A percentile compares a stretch with the other conserved stretches of the same genome.
Evolutionary conservation across 2,797 vertebrate genomes (phyloP).

Genomic region (Sarcophilus harrisii): DNA sequence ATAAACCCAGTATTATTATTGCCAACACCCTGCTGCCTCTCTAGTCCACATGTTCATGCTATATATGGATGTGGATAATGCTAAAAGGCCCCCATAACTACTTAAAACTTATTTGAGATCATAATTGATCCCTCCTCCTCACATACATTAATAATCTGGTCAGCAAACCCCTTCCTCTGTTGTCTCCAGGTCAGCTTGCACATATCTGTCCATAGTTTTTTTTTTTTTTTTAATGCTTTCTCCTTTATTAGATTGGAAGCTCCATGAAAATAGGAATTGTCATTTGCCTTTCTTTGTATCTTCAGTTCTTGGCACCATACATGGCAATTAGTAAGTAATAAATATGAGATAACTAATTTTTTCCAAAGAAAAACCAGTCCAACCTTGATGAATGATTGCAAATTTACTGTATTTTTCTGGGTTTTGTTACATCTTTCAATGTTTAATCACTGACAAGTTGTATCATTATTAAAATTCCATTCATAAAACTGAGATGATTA

Average conservation of each 20-base stretch:
- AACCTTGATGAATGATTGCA: not conserved
- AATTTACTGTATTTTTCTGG: constrained; percentile 4
- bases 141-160: constrained; percentile 13
- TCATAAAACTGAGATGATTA: not conserved
- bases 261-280: not conserved
- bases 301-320: not conserved
- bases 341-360: not conserved
- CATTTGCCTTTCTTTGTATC: not conserved
- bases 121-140: not conserved
- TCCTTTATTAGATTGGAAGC: not conserved
- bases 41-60: not conserved
- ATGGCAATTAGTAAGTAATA: not conserved
- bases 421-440: not conserved
- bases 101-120: not conserved
- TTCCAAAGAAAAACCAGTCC: not conserved
- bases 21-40: fast-evolving
- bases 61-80: not conserved
- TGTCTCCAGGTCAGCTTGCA: not conserved
- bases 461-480: not conserved
- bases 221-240: not conserved
- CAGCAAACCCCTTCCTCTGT: not conserved
- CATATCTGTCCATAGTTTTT: not conserved
- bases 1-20: not conserved
- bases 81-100: not conserved
- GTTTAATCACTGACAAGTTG: not conserved